Evolutionary conservation across 2,113 vertebrate genomes (phyloP), one percentile per base, ranked within the genome.

Genomic region (Pimephales promelas): DNA sequence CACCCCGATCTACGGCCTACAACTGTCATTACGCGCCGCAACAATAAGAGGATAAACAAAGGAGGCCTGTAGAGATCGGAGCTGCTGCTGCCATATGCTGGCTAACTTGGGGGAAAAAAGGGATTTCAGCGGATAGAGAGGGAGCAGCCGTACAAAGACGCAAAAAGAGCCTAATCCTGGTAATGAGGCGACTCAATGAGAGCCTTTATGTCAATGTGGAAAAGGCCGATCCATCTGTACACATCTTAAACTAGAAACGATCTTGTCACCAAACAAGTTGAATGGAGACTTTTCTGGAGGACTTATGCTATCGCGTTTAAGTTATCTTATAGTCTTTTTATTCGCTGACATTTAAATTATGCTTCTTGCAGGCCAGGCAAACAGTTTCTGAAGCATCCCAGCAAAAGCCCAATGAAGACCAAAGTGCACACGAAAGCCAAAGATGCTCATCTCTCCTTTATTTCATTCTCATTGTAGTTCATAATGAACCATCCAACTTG

Each of bases 1-100:
- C 95, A 95, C 95, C 95, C 95, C 94, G 89, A 94, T 94, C 96
- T 94, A 93, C 95, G 93, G 97, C 96, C 97, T 96, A 97, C 96
- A 97, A 98, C 96, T 96, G 97, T 97, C 97, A 97, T 97, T 98
- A 96, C 97, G 95, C 94, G 91, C 92, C 88, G 89, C 90, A 97
- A 98, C 97, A 98, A 99, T 97, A 97, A 96, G 95, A 90, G 94
- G 93, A 95, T 89, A 95, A 95, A 99, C 96, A 98, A 99, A 95
- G 96, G 94, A 92, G 92, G 93, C 92, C 93, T 94, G 94, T 92
- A 89, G 95, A 94, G 94, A 95, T 92, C 93, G 95, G 90, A 95
- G 92, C 93, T 91, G 95, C 94, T 93, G 91, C 93, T 91, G 94
- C 96, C 98, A 99, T 99, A 98, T 99, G 97, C 93, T 96, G 95